Evolutionary conservation across 2,113 vertebrate genomes (phyloP), one percentile per base, ranked within the genome.

Genomic region (Brachyhypopomus gauderio): DNA sequence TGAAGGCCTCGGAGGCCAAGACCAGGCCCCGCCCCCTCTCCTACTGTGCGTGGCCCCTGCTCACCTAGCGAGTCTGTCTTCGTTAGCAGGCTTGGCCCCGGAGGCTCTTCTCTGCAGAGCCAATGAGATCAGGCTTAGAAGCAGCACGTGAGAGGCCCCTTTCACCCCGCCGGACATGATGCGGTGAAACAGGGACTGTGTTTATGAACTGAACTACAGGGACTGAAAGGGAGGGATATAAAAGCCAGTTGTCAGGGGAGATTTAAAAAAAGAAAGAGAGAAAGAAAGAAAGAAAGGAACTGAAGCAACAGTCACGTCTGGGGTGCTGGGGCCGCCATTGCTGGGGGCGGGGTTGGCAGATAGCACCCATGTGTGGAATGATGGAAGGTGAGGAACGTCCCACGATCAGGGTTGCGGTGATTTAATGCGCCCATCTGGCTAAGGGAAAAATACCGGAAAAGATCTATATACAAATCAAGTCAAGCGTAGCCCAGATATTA

Each of bases 251-350:
- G 77, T 78, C 69, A 30, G 27, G 60, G 62, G 67, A 59, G 73
- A 41, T 41, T 41, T 3, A 27, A 63, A 62, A 82, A 36, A 58
- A 59, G 67, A 41, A 56, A 22, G 72, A 12, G 79, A 69, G 69
- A n/a, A n/a, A 86, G 55, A 73, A 81, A 78, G 73, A 38, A 34
- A 52, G 48, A 41, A 64, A 22, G 75, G 5, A 63, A 62, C 19
- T 41, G 34, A 22, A 20, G 34, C 52, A 30, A 55, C 34, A 70
- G 77, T 14, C 25, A 30, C 7, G 72, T 12, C 69, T 41, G 41
- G 41, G 41, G 41, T 4, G 19, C 30, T 41, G 45, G 62, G 72
- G 36, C 64, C 34, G 9, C 6, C 30, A 59, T 70, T 64, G 48
- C 22, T 58, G 27, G 69, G 56, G 77, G 56, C 60, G 80, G 64